Evolutionary conservation across 2,888 invertebrate genomes (phyloP), one percentile per base, ranked within the genome.

Genomic region (Xanthia icteritia): DNA sequence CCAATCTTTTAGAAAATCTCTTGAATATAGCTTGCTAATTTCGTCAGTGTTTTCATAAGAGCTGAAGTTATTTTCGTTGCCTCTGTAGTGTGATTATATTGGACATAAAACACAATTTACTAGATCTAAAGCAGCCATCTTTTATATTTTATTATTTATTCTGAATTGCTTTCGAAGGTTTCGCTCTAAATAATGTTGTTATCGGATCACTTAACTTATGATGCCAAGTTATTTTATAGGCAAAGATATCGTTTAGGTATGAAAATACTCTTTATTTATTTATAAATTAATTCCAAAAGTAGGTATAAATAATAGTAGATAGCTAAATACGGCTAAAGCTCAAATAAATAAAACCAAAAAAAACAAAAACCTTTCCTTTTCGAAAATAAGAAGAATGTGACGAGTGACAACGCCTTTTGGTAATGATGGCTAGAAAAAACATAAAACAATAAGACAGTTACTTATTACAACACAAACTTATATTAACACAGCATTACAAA

Each of bases 141-240:
- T 39, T 61, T 60, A 65, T 69, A 63, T 79, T 72, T 72, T 79
- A 69, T 72, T 79, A 72, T 70, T 65, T 42, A 42, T 65, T 27
- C n/a, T 48, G 42, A 83, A 81, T 69, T 64, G 61, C 79, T 68
- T 69, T 68, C 17, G 39, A 83, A 81, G 68, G 65, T 72, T 60
- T 69, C n/a, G 65, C 15, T n/a, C 15, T 27, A 68, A 64, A 65
- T 78, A 81, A 72, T 39, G 31, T 48, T 58, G 27, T 78, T 78
- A 78, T 81, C 64, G 31, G 68, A 77, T 78, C 77, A 66, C 77
- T 81, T 71, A 71, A 67, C 36, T 71, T 60, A 54, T 20, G 58
- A 77, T 56, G 20, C 8, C 15, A 61, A 60, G 54, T 31, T 76
- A 48, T 66, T 76, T 80, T 69, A 65, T 54, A 61, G 61, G 20